Base-by-base conservation (phyloP, 2,888 invertebrate species). In the Cyaniris semiargus region DNA sequence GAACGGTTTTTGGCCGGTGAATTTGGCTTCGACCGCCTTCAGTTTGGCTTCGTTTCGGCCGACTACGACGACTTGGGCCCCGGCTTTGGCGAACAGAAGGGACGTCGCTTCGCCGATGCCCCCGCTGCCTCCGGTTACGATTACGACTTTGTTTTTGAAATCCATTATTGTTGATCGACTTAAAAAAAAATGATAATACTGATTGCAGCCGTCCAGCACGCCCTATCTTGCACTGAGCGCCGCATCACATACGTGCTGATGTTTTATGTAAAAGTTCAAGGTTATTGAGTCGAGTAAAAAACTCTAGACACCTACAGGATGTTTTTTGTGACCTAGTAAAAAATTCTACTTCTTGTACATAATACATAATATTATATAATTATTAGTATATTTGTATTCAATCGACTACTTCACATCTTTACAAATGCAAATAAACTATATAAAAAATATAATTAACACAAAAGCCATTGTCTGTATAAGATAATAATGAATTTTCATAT, bases 11-110 rank as follows among this genome's bases (percentile, higher is more conserved):
- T 15, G n/a, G 18, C 71, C 71, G 31, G 31, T 7, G 21, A 53
- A 71, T 53, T 58, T 56, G 48, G 31, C 71, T 3, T 53, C 76
- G 7, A 56, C 56, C 0, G 56, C 56, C 38, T 56, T 71, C 13
- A 76, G 23, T 71, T 76, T 76, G 56, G 70, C 8, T 21, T 71
- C 76, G 56, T 71, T 76, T 71, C 76, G 70, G 34, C 76, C 76
- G 3, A 76, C 76, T 6, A 76, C 23, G 18, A 21, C 76, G 21
- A 76, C 71, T 53, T 18, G 27, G 53, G 71, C 76, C 15, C 71
- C 76, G 31, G 53, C 71, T 38, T 70, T 34, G 15, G 56, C 13
- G 56, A 76, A 76, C 13, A 71, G 27, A 7, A 53, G 10, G 10
- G 71, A 70, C 1, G 76, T 76, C 15, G 71, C 71, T 71, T 53